Conservation (phyloP, 2,797 vertebrate genomes). For the Peromyscus attwateri region DNA sequence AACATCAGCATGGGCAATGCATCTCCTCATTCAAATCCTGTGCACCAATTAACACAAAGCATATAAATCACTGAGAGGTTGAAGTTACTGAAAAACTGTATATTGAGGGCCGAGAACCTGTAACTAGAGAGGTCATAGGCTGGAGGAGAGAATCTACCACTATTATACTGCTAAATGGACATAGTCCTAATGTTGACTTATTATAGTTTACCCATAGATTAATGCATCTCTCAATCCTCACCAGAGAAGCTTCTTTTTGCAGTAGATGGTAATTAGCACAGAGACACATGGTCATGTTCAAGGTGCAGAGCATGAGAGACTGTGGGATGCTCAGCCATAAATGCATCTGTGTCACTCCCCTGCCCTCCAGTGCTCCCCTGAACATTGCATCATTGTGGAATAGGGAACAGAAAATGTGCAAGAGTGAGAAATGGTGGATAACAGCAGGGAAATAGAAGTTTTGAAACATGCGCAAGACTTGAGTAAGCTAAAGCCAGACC, state of each 20-base stretch:
- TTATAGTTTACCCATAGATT: neutral
- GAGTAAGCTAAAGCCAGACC: neutral
- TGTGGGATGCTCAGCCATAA: neutral
- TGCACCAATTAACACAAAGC: neutral
- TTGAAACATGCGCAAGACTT: neutral
- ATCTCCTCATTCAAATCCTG: neutral
- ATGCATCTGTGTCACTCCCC: neutral
- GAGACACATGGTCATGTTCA: neutral
- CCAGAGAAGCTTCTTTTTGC: neutral
- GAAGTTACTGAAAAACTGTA: neutral
- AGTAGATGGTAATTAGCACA: neutral
- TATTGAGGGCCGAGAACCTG: neutral
- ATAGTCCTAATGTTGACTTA: neutral
- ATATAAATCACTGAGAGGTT: neutral
- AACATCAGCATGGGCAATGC: neutral
- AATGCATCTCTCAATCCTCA: neutral
- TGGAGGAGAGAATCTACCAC: neutral
- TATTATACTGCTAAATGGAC: neutral
- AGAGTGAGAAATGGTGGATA: neutral
- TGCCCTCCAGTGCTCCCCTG: neutral
- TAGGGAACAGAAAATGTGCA: neutral
- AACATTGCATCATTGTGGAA: no score
- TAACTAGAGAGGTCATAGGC: neutral
- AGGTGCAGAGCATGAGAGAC: neutral
- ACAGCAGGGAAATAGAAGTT: neutral